These are phyloP conservation scores for Phaetusa simplex DNA, from an alignment of 2,113 vertebrate genomes.

Conservation along the genomic window DNA sequence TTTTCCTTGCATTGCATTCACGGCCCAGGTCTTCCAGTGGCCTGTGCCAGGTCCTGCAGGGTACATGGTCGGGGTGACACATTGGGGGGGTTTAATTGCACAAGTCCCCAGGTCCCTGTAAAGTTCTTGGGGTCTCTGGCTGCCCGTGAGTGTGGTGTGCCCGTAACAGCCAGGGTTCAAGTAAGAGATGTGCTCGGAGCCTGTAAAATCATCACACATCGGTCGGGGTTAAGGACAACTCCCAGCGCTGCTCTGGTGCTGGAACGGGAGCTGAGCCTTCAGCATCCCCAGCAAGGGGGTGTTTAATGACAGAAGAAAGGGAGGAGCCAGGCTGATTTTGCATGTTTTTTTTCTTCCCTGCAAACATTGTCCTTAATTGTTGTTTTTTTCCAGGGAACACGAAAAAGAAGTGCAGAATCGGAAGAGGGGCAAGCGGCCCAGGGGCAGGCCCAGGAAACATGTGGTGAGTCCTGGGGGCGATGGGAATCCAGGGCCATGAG, in stretches of 20 bases:
- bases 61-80: not conserved
- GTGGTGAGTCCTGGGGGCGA: conserved; percentile 70
- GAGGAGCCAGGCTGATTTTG: not conserved
- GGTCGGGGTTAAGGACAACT: not conserved
- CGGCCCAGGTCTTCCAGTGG: too few relatives aligned
- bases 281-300: not conserved
- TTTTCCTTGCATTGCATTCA: not conserved
- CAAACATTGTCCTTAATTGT: not conserved
- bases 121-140: not conserved
- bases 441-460: conserved; percentile 92
- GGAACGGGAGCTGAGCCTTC: not conserved
- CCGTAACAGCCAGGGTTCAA: not conserved
- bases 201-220: accelerated
- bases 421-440: conserved; percentile 89
- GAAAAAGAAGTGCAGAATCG: conserved; percentile 90
- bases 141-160: not conserved
- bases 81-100: not conserved
- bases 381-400: conserved; percentile 82
- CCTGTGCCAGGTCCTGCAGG: not conserved
- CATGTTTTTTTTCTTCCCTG: accelerated
- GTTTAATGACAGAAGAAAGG: not conserved
- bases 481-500: not conserved
- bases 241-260: not conserved
- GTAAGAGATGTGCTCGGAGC: not conserved
- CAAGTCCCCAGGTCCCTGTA: accelerated